Evolutionary conservation across 1,140 invertebrate species (phyloP), one percentile per base, ranked within the genome.

Genomic region (Hyles vespertilio): DNA sequence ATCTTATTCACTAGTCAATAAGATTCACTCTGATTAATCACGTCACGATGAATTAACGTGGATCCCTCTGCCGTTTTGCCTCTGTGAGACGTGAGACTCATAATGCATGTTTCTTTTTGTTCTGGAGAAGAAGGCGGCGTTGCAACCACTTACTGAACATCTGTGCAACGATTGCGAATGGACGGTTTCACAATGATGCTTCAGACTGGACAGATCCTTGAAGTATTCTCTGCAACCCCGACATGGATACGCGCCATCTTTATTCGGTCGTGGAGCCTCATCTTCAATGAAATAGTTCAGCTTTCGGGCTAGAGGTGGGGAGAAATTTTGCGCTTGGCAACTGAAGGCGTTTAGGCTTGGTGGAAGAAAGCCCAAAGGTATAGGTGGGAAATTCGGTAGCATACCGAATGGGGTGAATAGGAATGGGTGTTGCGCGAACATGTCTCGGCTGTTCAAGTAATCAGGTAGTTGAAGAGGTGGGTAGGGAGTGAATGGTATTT

Each of bases 111-210:
- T 94, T 56, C 94, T 90, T 70, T 92, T 93, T 67, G 92, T 93
- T 65, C 92, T 84, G 7, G 93, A 94, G 51, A 93, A 92, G 84
- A 95, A 95, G n/a, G 93, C 91, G 73, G 93, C 92, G 32, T 90
- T 90, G 81, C 94, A 95, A 9, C 93, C 93, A 53, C 88, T 89
- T 5, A 94, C 87, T 34, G 92, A 92, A 83, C 94, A 95, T 56
- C 91, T 86, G 70, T 92, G 93, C 84, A 94, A 88, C 57, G 93
- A 91, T 12, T 91, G 81, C 44, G 89, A 73, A 74, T 96, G 94
- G 44, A 90, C 82, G 91, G 92, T 89, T 70, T 89, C 86, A 76
- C 86, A 89, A 70, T 95, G 94, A 63, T 93, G 90, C 72, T 93
- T 93, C 52, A 95, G 83, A 11, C 90, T 89, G 3, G 88, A 70